Conservation (phyloP, 2,888 invertebrate genomes). For the Polyommatus icarus region DNA sequence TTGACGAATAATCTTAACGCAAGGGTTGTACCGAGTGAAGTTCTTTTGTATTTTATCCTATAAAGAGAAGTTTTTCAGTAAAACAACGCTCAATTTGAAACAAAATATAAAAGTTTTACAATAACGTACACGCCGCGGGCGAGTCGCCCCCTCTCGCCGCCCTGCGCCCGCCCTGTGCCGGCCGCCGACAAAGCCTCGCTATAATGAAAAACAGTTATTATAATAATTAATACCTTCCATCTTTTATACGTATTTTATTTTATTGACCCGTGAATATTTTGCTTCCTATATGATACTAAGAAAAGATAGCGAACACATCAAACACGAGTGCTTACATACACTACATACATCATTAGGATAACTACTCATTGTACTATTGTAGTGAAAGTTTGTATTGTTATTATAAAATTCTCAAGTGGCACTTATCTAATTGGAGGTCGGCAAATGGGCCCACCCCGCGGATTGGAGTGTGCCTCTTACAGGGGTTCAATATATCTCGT, state of each 20-base stretch:
- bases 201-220: conserved; percentile 54
- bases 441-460: background rate
- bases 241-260: background rate
- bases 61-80: conserved; percentile 74
- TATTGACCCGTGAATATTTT: background rate
- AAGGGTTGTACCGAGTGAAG: conserved; percentile 67
- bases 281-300: background rate
- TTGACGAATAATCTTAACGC: conserved; percentile 68
- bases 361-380: background rate
- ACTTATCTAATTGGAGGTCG: conserved; percentile 8
- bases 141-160: conserved; percentile 63
- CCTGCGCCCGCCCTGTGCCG: conserved; percentile 52
- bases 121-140: conserved; percentile 75
- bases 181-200: conserved; percentile 61
- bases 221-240: conserved; percentile 21
- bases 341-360: background rate
- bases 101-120: conserved; percentile 78
- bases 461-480: background rate
- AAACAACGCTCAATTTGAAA: conserved; percentile 75
- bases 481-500: background rate
- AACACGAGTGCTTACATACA: background rate
- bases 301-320: background rate
- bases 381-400: background rate
- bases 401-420: conserved; percentile 1
- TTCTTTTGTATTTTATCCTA: conserved; percentile 76